phyloP scores from a whole-genome alignment of 2,888 invertebrate genomes.

The Drosophila tripunctata region DNA sequence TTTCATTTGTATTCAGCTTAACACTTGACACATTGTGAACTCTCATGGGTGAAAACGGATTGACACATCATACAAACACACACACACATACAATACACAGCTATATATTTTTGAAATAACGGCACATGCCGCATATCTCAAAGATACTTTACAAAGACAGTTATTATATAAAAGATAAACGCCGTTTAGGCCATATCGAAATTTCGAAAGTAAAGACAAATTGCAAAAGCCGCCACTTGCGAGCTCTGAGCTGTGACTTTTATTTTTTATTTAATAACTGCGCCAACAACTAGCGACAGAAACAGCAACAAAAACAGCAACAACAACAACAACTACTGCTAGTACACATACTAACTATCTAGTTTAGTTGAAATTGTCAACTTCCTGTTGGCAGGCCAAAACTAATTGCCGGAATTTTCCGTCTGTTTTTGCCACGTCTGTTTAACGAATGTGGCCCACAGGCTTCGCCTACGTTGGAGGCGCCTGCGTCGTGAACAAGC shows the following conservation, averaged over 20 bases:
- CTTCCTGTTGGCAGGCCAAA: conserved; percentile 63
- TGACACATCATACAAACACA: conserved; percentile 21
- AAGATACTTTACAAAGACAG: conserved; percentile 28
- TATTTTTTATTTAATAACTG: conserved; percentile 53
- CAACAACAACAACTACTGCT: conserved; percentile 6
- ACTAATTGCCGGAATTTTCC: conserved; percentile 64
- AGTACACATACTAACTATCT: conserved; percentile 25
- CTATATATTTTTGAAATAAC: conserved; percentile 2
- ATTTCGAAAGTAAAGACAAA: conserved; percentile 56
- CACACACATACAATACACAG: conserved; percentile 10
- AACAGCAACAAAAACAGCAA: not conserved
- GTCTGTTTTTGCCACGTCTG: conserved; percentile 32
- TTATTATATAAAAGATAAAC: conserved; percentile 60
- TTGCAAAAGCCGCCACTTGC: conserved; percentile 41
- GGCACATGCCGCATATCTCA: conserved; percentile 17
- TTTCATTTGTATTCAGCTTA: conserved; percentile 14
- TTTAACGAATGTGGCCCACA: conserved; percentile 82
- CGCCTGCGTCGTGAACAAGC: conserved; percentile 97
- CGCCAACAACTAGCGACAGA: conserved; percentile 40
- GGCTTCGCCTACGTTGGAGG: conserved; percentile 98
- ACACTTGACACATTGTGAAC: conserved; percentile 7
- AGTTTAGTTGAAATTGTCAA: conserved; percentile 62
- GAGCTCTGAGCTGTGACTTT: conserved; percentile 13
- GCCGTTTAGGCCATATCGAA: conserved; percentile 44
- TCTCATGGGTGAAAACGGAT: conserved; percentile 3